Evolutionary conservation across 1,140 invertebrate genomes (phyloP).

Genomic region (Zophobas morio): DNA sequence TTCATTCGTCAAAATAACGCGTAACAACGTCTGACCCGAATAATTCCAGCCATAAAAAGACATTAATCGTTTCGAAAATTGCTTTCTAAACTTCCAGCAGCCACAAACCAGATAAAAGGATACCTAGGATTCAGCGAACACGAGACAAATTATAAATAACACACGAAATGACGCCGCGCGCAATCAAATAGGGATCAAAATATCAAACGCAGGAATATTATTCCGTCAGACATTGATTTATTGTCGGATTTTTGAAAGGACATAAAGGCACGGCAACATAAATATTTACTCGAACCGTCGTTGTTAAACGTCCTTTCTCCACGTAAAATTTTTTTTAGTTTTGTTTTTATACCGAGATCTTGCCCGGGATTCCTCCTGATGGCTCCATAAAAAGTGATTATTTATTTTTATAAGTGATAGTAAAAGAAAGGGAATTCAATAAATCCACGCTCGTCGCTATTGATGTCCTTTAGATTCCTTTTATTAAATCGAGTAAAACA

Average conservation of each 20-base stretch:
- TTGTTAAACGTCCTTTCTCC: slow-evolving; percentile 6
- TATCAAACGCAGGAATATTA: slow-evolving; percentile 26
- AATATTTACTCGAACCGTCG: slow-evolving; percentile 15
- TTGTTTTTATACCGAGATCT: slow-evolving; percentile 5
- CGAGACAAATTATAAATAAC: slow-evolving; percentile 32
- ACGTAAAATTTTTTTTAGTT: not conserved
- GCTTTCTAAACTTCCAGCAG: not conserved
- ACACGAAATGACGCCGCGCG: slow-evolving; percentile 15
- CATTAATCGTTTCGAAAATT: no score
- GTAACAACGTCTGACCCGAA: no score
- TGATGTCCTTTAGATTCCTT: slow-evolving; percentile 24
- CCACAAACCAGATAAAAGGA: not conserved
- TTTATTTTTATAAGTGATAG: slow-evolving; percentile 17
- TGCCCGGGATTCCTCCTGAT: not conserved
- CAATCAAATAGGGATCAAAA: slow-evolving; percentile 39
- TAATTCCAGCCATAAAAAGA: no score
- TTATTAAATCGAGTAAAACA: slow-evolving; percentile 37
- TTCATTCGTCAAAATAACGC: no score
- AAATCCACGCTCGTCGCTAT: slow-evolving; percentile 8
- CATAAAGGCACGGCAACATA: slow-evolving; percentile 15
- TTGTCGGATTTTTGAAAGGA: slow-evolving; percentile 24
- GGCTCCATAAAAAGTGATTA: slow-evolving; percentile 25
- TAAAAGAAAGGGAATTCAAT: slow-evolving; percentile 12
- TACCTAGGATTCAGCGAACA: not conserved
- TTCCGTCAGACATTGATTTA: slow-evolving; percentile 22